Base-by-base conservation (phyloP, 2,888 invertebrate species). In the Morpho deidamia region DNA sequence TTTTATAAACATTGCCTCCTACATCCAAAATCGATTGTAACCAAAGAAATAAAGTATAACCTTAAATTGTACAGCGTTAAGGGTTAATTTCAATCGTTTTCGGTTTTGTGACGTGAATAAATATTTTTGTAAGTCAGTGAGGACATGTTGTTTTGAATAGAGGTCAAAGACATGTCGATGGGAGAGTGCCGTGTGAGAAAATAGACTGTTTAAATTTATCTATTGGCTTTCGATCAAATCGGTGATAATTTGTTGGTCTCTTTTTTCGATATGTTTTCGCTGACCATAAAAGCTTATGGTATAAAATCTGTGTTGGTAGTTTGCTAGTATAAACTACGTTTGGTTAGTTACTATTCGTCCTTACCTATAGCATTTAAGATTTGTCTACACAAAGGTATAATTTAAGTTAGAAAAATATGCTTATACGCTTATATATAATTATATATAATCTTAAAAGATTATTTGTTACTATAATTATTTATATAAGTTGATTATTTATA, bases 111-210 rank as follows among this genome's bases (percentile, higher is more conserved):
- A 55, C 51, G 1, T 35, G 33, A 48, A 51, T n/a, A 57, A 39
- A 45, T 58, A 54, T 55, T 55, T 64, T 65, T 62, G 66, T 60
- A 59, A 55, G 23, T 11, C 32, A 45, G 57, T 75, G 74, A 72
- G 74, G 83, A 82, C 73, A 79, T 60, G 69, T 62, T 81, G 80
- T 81, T 81, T 71, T 79, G 77, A 76, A 78, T 78, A 76, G 76
- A 77, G 81, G 82, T 80, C 81, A 74, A 77, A 75, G 81, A 81
- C 82, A 68, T 59, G 60, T 63, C 59, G 60, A 66, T 65, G 62
- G 63, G 65, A 63, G 64, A 61, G 59, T 60, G 63, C 51, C 60
- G 59, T 63, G 69, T 69, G 71, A 69, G 69, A 71, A 70, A 69
- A 68, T 65, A 63, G 60, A 62, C 60, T 57, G 51, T 58, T 56